Conservation (phyloP, 2,113 vertebrate species). For the Tupaia tana region DNA sequence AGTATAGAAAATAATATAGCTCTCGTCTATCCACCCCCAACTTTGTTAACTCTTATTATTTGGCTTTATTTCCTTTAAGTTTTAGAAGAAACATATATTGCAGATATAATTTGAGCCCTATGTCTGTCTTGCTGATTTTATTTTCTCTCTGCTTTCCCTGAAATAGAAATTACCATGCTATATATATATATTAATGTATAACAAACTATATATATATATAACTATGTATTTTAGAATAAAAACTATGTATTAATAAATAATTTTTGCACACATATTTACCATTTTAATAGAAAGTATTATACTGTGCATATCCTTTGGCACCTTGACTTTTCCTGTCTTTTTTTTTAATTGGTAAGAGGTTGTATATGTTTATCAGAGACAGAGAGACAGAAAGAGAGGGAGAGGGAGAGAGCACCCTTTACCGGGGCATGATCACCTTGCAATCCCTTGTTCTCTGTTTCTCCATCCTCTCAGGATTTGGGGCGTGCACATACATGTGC, state of each 20-base stretch:
- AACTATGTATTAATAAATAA: background rate
- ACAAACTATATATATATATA: too few species aligned
- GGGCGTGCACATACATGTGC: too few species aligned
- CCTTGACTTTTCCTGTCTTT: background rate
- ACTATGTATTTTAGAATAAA: too few species aligned
- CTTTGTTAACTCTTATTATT: background rate
- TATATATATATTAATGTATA: too few species aligned
- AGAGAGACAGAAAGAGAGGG: too few species aligned
- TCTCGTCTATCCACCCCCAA: accelerated
- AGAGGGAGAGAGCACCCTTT: too few species aligned
- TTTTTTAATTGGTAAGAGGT: background rate
- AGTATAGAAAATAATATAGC: background rate
- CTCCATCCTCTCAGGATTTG: too few species aligned
- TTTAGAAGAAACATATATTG: background rate
- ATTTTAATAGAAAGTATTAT: background rate
- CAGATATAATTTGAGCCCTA: background rate
- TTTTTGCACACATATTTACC: background rate
- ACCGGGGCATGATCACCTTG: too few species aligned
- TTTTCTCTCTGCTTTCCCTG: background rate
- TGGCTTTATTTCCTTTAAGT: background rate
- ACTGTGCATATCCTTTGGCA: background rate
- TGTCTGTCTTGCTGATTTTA: accelerated
- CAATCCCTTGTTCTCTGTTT: too few species aligned
- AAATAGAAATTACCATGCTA: accelerated
- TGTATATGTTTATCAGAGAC: too few species aligned